phyloP scores from a whole-genome alignment of 2,113 vertebrate genomes.

The Daubentonia madagascariensis region DNA sequence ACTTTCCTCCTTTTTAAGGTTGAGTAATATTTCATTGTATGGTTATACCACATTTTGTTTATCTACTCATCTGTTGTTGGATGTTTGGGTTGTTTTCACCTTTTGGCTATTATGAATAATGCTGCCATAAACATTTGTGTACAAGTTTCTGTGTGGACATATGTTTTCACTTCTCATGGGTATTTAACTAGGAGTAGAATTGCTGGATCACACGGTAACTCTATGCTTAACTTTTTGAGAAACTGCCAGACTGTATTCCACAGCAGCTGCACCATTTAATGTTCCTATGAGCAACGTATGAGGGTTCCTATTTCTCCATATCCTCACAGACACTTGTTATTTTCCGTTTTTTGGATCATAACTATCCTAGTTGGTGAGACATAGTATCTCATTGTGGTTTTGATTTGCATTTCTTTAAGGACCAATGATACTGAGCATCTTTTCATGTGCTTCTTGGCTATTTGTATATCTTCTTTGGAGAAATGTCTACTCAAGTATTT shows the following conservation, averaged over 20 bases:
- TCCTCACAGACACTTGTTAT: neutral
- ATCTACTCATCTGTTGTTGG: too few relatives aligned
- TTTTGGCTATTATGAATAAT: neutral
- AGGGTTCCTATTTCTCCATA: neutral
- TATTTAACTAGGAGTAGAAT: neutral
- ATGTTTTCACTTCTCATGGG: neutral
- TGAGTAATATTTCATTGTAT: neutral
- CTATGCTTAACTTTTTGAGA: neutral
- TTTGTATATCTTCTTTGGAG: neutral
- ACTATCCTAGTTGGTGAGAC: neutral
- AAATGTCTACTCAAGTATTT: neutral
- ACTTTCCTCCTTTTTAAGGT: neutral
- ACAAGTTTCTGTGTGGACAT: neutral
- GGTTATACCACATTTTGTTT: too few relatives aligned
- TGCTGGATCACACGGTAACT: too few relatives aligned
- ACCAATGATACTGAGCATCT: neutral
- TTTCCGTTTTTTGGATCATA: too few relatives aligned
- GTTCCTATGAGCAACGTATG: accelerated
- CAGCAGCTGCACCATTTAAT: neutral
- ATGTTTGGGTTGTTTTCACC: too few relatives aligned
- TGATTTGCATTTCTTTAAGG: neutral
- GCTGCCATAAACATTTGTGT: neutral
- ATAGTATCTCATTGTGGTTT: neutral
- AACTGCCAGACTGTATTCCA: neutral
- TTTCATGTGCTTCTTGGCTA: neutral